A percentile compares a stretch with the other conserved stretches of the same genome.
Conservation (phyloP, 2,797 vertebrate genomes). For the Rhinatrema bivittatum region DNA sequence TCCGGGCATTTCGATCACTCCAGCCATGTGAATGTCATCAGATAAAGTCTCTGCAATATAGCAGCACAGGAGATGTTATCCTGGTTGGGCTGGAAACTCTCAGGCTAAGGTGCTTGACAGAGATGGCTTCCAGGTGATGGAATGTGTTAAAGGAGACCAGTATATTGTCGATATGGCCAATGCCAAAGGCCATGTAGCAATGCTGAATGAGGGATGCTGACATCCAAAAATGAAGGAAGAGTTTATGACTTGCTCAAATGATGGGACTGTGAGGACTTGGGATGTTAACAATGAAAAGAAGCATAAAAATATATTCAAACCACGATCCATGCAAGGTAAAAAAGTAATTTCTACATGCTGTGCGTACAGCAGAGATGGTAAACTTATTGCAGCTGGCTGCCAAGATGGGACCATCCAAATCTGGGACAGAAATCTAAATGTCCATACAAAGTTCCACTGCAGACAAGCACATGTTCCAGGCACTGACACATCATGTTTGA, state of each 20-base stretch:
- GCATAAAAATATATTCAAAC: slow-evolving; percentile 88
- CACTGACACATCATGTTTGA: slow-evolving; percentile 80
- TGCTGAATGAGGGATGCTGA: too few relatives aligned
- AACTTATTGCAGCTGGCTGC: slow-evolving; percentile 86
- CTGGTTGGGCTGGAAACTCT: slow-evolving; percentile 90
- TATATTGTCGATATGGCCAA: slow-evolving; percentile 98
- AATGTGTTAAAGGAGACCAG: slow-evolving; percentile 93
- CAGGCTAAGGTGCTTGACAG: slow-evolving; percentile 95
- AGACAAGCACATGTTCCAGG: slow-evolving; percentile 82
- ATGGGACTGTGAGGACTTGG: slow-evolving; percentile 90
- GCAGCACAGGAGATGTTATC: slow-evolving; percentile 88
- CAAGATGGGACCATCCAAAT: slow-evolving; percentile 95
- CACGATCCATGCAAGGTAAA: slow-evolving; percentile 85
- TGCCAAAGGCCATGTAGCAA: too few relatives aligned
- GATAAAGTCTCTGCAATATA: slow-evolving; percentile 89
- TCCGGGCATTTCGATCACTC: slow-evolving; percentile 86
- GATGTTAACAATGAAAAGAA: slow-evolving; percentile 86
- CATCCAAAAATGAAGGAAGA: too few relatives aligned
- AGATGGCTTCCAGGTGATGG: slow-evolving; percentile 94
- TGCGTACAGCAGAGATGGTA: slow-evolving; percentile 88
- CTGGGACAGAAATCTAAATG: slow-evolving; percentile 91
- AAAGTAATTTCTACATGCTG: slow-evolving; percentile 85
- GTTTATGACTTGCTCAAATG: not conserved
- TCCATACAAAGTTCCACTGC: slow-evolving; percentile 94
- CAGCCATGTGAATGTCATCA: slow-evolving; percentile 97